phyloP scores from a whole-genome alignment of 64 coral and sea anemone genomes.

The Platygyra sinensis region DNA sequence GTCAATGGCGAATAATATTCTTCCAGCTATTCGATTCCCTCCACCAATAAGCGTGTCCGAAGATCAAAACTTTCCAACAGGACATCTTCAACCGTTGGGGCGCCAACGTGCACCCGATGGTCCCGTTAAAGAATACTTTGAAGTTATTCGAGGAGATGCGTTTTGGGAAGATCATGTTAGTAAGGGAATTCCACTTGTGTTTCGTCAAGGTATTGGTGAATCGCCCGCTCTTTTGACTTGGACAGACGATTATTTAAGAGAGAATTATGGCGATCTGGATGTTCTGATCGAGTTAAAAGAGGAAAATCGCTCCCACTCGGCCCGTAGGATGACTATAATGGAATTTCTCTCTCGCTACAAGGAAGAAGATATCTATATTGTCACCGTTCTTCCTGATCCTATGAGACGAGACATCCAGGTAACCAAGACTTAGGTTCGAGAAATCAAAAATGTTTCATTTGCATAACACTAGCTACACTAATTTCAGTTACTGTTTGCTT shows the following conservation, averaged over 20 bases:
- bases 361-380: slow-evolving; percentile 70
- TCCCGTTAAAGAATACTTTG: slow-evolving; percentile 67
- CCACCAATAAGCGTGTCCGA: slow-evolving; percentile 48
- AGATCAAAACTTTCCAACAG: slow-evolving; percentile 41
- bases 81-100: slow-evolving; percentile 80
- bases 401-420: slow-evolving; percentile 90
- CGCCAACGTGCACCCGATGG: slow-evolving; percentile 70
- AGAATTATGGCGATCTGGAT: slow-evolving; percentile 85
- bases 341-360: slow-evolving; percentile 78
- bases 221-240: slow-evolving; percentile 73
- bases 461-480: not conserved
- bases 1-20: not conserved
- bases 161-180: slow-evolving; percentile 88
- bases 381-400: slow-evolving; percentile 81
- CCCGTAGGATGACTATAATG: slow-evolving; percentile 78
- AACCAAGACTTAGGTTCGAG: not conserved
- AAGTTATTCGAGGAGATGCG: slow-evolving; percentile 55
- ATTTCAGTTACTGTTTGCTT: no score
- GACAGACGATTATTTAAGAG: slow-evolving; percentile 66
- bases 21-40: slow-evolving; percentile 37
- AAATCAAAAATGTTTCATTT: not conserved
- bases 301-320: slow-evolving; percentile 69
- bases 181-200: slow-evolving; percentile 60
- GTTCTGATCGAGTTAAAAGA: slow-evolving; percentile 85
- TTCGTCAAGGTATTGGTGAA: slow-evolving; percentile 73